These are phyloP conservation scores for Polypterus bichir DNA, from an alignment of 2,113 vertebrate species.

Conservation along the genomic window DNA sequence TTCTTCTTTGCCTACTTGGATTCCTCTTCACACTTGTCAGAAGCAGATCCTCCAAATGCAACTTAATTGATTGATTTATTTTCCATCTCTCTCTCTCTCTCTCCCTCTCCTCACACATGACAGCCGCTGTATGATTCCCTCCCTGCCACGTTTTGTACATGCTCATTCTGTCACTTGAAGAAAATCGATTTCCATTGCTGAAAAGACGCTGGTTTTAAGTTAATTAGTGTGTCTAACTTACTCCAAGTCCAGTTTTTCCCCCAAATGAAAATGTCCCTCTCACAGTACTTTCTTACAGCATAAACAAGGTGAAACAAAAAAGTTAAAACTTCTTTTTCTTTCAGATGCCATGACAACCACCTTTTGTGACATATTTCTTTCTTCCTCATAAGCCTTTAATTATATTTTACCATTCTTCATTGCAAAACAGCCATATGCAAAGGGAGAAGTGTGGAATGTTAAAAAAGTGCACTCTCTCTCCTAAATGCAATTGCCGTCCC, in stretches of 20 bases:
- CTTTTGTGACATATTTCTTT: conserved; percentile 25
- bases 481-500: no score
- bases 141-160: conserved; percentile 15
- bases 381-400: conserved; percentile 18
- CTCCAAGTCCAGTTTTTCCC: not conserved
- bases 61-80: conserved; percentile 64
- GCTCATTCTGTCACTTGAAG: conserved; percentile 28
- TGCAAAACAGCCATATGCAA: no score
- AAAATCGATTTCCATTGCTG: conserved; percentile 25
- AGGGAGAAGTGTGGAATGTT: no score
- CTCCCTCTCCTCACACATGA: conserved; percentile 17
- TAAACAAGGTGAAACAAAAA: conserved; percentile 7
- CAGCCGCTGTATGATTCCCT: conserved; percentile 18
- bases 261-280: no score
- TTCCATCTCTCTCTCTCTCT: conserved; percentile 31
- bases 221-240: conserved; percentile 27
- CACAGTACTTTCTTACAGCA: not conserved
- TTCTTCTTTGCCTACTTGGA: conserved; percentile 46
- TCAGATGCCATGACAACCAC: conserved; percentile 15
- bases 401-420: not conserved
- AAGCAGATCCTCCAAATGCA: conserved; percentile 65
- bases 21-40: conserved; percentile 61
- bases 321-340: conserved; percentile 9
- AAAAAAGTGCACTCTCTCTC: no score
- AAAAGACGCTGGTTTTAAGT: conserved; percentile 28